These are phyloP conservation scores for Babyrousa celebensis DNA, from an alignment of 2,797 vertebrate genomes.

Conservation along the genomic window DNA sequence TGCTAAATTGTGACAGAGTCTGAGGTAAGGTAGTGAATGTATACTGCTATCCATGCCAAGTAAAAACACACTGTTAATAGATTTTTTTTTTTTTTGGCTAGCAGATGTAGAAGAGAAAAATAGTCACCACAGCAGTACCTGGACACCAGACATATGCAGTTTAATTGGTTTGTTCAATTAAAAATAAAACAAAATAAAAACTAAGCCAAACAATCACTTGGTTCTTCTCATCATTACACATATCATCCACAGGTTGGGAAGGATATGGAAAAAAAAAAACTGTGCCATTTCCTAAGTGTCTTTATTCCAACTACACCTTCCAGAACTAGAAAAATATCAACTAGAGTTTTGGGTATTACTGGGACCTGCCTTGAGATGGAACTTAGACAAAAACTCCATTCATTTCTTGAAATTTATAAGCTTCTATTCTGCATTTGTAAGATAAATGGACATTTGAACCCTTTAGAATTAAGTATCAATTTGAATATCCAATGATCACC, in stretches of 20 bases:
- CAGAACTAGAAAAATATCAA: background rate
- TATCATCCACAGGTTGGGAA: background rate
- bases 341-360: background rate
- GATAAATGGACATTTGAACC: conserved; percentile 15
- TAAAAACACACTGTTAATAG: background rate
- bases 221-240: background rate
- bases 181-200: background rate
- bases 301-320: background rate
- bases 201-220: background rate
- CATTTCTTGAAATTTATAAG: background rate
- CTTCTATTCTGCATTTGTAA: background rate
- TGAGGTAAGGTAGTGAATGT: background rate
- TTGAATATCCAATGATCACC: background rate
- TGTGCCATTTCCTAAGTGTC: background rate
- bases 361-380: background rate
- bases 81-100: background rate
- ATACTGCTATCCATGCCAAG: background rate
- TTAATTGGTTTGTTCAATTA: conserved; percentile 10
- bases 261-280: background rate
- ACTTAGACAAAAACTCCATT: background rate
- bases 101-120: background rate
- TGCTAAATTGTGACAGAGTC: background rate
- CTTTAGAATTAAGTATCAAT: conserved; percentile 36
- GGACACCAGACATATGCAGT: background rate
- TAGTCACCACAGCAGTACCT: background rate